Evolutionary conservation across 1,140 invertebrate genomes (phyloP), one percentile per base, ranked within the genome.

Genomic region (Drosophila mayri): DNA sequence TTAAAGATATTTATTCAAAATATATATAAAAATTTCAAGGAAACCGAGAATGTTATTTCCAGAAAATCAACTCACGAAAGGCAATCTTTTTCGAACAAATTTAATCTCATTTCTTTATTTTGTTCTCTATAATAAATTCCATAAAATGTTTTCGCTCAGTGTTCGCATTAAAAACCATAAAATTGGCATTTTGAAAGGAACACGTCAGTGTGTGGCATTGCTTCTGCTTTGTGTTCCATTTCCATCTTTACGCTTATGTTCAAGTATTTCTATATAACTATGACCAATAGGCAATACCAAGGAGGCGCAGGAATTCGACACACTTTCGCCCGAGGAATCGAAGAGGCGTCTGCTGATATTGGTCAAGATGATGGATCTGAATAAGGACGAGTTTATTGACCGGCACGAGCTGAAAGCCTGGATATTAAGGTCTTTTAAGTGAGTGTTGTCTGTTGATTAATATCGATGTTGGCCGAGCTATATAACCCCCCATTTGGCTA

Each of bases 381-480:
- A 97, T 93, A 79, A 78, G 49, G 96, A 97, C 78, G 93, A 95
- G 71, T 93, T 92, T 65, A 96, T 99, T 75, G 96, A 97, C 88
- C 94, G 95, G 64, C 94, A 95, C 55, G 99, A 99, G 93, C 93
- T 99, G 2, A 96, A 96, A 92, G 94, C 96, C 8, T 99, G 98
- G 98, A 98, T 99, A 85, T 93, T 98, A 44, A 95, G 97, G 80
- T 99, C 98, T 46, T 99, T 99, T 93, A 95, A 95, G 97, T 98
- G 93, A 95, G 94, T 94, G 83, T 90, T 91, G 86, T 92, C 72
- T 90, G 85, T 91, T 68, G 41, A 90, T 76, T 85, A 84, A 91
- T 66, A 44, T 66, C 43, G 18, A 67, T 61, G 63, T 54, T 54
- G 50, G 41, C 65, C 52, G 46, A 40, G 74, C 71, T 55, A 4